phyloP scores from a whole-genome alignment of 2,888 invertebrate genomes.

The Cotesia congregata region DNA sequence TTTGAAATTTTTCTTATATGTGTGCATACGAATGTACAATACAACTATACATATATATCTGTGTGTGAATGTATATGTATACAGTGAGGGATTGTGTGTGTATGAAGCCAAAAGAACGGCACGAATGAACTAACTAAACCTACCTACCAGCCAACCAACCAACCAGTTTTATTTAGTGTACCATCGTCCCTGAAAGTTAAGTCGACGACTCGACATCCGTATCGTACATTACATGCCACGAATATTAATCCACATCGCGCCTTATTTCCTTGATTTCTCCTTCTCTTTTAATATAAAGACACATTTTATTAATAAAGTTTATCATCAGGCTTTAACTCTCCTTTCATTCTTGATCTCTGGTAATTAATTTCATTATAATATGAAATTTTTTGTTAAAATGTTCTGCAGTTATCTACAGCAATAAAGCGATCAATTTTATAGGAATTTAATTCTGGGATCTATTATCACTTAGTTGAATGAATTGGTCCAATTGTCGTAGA shows the following conservation, averaged over 20 bases:
- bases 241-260: conserved; percentile 55
- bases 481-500: too few species aligned
- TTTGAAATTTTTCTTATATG: not conserved
- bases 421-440: too few species aligned
- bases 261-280: conserved; percentile 37
- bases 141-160: conserved; percentile 36
- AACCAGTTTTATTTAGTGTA: conserved; percentile 43
- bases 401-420: too few species aligned
- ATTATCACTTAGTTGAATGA: too few species aligned
- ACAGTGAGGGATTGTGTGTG: not conserved
- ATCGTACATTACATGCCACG: conserved; percentile 53
- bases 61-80: not conserved
- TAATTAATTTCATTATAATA: not conserved
- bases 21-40: not conserved
- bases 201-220: conserved; percentile 42
- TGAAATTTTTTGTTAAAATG: too few species aligned
- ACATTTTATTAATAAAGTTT: not conserved
- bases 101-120: conserved; percentile 21
- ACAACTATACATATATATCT: not conserved
- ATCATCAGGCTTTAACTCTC: not conserved
- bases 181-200: conserved; percentile 46
- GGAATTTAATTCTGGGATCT: too few species aligned
- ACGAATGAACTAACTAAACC: conserved; percentile 38
- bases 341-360: not conserved
- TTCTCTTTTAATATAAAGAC: not conserved